Base-by-base conservation (phyloP, 37 sponge, comb jelly and placozoan species). In the Agelas oroides region DNA sequence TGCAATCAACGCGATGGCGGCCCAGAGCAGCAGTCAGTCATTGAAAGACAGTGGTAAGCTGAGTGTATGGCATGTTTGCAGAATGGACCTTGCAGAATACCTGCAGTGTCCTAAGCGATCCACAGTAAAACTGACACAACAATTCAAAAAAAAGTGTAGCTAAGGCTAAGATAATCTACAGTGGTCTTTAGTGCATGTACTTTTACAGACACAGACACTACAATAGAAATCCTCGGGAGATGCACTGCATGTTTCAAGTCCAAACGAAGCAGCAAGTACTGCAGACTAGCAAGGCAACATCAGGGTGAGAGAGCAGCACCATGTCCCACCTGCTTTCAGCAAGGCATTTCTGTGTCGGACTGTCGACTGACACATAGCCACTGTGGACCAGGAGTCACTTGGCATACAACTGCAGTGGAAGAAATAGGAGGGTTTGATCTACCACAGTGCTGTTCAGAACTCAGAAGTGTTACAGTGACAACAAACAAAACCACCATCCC, bases 241-340 rank as follows among this genome's bases (percentile, higher is more conserved):
- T 73, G 73, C 18, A 28, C 36, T 41, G 54, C n/a, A 15, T 76
- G 77, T 32, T 59, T 76, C 36, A 76, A 76, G 30, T 25, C 32
- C 13, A 76, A 76, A 34, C 37, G 62, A 59, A 76, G 77, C 30
- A 76, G 32, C 3, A 33, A 59, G 61, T 59, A 76, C 57, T 76
- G 77, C 30, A 24, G 77, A 58, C 73, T 73, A 30, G 36, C 5
- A 28, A 73, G 36, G 14, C 54, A 40, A 18, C 73, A 73, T 46
- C n/a, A 73, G 36, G 46, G 55, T 53, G 73, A 73, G 21, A 73
- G 39, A 28, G 73, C 73, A 73, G 53, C 73, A 30, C 54, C 55
- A n/a, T 73, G 73, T 28, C 46, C n/a, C 2, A 15, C 53, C 19
- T 73, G 53, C 30, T 73, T 73, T 41, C 24, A 53, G 73, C 53